Evolutionary conservation across 2,888 invertebrate species (phyloP).

Genomic region (Spatulosminthurus flaviceps): DNA sequence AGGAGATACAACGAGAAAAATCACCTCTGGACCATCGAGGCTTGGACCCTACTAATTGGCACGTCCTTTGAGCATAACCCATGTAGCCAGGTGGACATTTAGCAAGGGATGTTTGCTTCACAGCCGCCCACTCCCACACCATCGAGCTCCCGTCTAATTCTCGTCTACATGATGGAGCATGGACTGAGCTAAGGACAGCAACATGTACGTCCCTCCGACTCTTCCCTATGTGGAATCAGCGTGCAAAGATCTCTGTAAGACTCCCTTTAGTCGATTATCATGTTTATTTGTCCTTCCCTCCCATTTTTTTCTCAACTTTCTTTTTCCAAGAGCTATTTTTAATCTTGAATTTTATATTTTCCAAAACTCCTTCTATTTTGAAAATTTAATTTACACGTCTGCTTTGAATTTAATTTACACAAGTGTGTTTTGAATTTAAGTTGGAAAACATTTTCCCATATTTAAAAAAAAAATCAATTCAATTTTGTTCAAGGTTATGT

Average conservation of each 20-base stretch:
- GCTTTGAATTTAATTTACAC: too few species aligned
- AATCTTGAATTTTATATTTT: too few species aligned
- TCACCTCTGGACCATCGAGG: conserved; percentile 39
- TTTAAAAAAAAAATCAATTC: too few species aligned
- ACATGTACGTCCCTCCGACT: conserved; percentile 50
- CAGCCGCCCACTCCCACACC: conserved; percentile 47
- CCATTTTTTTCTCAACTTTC: too few species aligned
- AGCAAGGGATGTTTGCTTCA: conserved; percentile 53
- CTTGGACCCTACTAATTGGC: conserved; percentile 37
- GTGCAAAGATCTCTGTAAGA: conserved; percentile 18
- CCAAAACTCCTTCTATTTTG: too few species aligned
- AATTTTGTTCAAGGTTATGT: too few species aligned
- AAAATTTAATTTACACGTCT: too few species aligned
- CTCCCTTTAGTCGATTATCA: conserved; percentile 9
- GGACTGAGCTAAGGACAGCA: conserved; percentile 55
- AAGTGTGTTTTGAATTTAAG: too few species aligned
- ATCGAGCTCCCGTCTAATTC: conserved; percentile 48
- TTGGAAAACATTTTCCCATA: too few species aligned
- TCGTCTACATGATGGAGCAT: conserved; percentile 55
- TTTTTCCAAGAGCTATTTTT: too few species aligned
- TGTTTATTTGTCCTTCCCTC: not conserved
- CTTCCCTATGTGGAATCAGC: conserved; percentile 43
- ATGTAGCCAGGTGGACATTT: conserved; percentile 56
- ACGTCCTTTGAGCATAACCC: conserved; percentile 56
- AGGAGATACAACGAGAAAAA: conserved; percentile 51